Conservation (phyloP, 2,113 vertebrate species). For the Platanista minor region DNA sequence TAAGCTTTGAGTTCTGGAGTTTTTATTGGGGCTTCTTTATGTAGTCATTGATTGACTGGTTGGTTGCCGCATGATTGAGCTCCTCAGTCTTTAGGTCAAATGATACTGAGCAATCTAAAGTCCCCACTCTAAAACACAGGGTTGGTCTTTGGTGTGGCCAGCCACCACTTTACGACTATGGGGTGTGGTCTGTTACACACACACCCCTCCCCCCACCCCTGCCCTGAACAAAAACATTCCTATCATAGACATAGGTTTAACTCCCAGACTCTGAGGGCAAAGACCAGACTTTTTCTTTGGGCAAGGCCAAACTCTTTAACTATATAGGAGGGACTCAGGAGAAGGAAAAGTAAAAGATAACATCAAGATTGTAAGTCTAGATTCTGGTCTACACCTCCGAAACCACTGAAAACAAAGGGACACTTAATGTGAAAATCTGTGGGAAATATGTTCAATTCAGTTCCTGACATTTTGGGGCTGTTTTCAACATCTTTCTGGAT, state of each 20-base stretch:
- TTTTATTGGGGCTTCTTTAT: neutral
- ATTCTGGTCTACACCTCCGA: neutral
- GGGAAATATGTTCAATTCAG: neutral
- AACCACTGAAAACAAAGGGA: neutral
- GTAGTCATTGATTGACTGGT: neutral
- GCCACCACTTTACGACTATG: neutral
- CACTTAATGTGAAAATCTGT: neutral
- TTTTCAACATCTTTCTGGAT: slow-evolving; percentile 23
- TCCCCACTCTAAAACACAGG: neutral
- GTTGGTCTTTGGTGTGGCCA: neutral
- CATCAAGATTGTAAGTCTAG: neutral
- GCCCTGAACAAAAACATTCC: neutral
- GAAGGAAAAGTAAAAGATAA: neutral
- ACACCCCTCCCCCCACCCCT: accelerated
- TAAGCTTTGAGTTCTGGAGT: neutral
- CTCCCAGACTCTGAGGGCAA: neutral
- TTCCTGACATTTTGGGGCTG: neutral
- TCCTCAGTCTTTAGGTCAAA: neutral
- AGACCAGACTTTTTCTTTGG: neutral
- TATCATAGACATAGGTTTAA: neutral
- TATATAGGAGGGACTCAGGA: neutral
- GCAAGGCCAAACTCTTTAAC: neutral
- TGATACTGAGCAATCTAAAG: neutral
- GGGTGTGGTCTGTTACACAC: neutral
- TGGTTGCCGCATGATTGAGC: neutral